Base-by-base conservation (phyloP, 1,140 invertebrate genomes). In the Polypedilum vanderplanki region DNA sequence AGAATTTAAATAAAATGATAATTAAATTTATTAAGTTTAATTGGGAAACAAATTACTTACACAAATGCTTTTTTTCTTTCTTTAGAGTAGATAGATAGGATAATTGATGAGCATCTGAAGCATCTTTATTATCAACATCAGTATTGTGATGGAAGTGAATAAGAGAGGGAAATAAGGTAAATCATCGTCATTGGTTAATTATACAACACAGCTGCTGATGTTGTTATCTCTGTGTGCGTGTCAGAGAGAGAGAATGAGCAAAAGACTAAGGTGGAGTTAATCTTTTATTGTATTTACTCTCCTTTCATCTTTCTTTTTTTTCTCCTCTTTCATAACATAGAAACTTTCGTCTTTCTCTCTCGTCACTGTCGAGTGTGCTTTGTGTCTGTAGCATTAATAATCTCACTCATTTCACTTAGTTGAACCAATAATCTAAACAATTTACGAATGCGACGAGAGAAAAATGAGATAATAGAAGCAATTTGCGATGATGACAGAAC, bases 11-110 rank as follows among this genome's bases (percentile, higher is more conserved):
- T 70, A 70, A 70, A 70, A 70, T 18, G 17, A 70, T 70, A 70
- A 70, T 70, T 70, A 70, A 70, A 70, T 70, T 70, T 70, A 70
- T 70, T 70, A 70, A 70, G 65, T 70, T 70, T 70, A 70, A 70
- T 70, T 70, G 65, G 65, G 18, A 70, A 70, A 70, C 65, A 70
- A 70, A 70, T 70, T 70, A 70, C 65, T 70, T 70, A 70, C 65
- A 70, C 65, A 70, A 70, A 70, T 18, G 65, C 17, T 22, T n/a
- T n/a, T 33, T 33, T 33, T 33, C 24, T 33, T 33, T 33, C 24
- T 33, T 33, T 33, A 1, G 5, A 33, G 24, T 33, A 33, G 5
- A n/a, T n/a, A n/a, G 5, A 33, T 33, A 33, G 24, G 24, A 33
- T 33, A 33, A 33, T 33, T 33, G 24, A 33, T 33, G 24, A 33